Evolutionary conservation across 2,888 invertebrate species (phyloP), one percentile per base, ranked within the genome.

Genomic region (Orthonevra nobilis): DNA sequence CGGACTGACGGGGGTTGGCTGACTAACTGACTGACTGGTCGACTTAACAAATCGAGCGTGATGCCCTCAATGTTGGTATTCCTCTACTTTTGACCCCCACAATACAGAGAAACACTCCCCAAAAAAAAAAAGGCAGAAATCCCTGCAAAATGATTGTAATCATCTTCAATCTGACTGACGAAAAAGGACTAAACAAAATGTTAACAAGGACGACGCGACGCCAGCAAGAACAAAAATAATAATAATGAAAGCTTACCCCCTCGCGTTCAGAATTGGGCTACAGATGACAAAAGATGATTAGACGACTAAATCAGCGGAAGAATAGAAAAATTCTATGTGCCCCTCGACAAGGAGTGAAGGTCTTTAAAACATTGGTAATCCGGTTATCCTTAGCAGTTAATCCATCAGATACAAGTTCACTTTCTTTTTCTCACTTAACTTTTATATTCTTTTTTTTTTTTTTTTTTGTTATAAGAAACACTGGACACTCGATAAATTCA

Each of bases 361-460:
- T 7, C 44, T 48, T 20, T 40, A 30, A 56, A 40, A 19, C 9
- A 58, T 32, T 48, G 44, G 44, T 77, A 77, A 77, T 77, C 77
- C 77, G 63, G 42, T 77, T 77, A 77, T 77, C 77, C 72, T 77
- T 40, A 58, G 50, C 32, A 60, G 77, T 52, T 77, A 77, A 77
- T 77, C 77, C 77, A 52, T 74, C 14, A 58, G 63, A 64, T 64
- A 56, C 42, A 58, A 69, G 56, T 69, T 75, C 63, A 32, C 50
- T 56, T 30, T 50, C 56, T 30, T 50, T 38, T 34, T 66, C 48
- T 63, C 14, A 61, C 2, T n/a, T n/a, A n/a, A n/a, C n/a, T n/a
- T n/a, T n/a, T n/a, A 15, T 20, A 56, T 17, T 48, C 58, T 66
- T 50, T 50, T 66, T 54, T 48, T 52, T 36, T 19, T 15, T 48